Evolutionary conservation across 2,888 invertebrate species (phyloP), one percentile per base, ranked within the genome.

Genomic region (Sinodicranocentrus sp.): DNA sequence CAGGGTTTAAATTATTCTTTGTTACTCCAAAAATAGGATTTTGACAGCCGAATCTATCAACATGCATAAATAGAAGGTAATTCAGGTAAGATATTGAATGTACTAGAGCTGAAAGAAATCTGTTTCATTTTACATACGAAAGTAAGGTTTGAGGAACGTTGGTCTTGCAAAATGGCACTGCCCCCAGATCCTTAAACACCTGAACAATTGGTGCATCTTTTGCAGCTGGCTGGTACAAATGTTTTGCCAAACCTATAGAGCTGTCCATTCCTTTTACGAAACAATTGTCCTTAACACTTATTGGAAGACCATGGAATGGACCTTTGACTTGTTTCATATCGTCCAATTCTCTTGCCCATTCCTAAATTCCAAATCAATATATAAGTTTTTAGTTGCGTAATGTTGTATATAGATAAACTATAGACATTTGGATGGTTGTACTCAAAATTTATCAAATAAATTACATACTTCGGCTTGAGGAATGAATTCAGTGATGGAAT

Each of bases 91-190:
- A 33, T n/a, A n/a, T n/a, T n/a, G n/a, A n/a, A n/a, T n/a, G 10
- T 33, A 33, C 33, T 6, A 33, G 33, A 33, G 5, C 33, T n/a
- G n/a, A n/a, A n/a, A n/a, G n/a, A n/a, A n/a, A n/a, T n/a, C n/a
- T n/a, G n/a, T n/a, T n/a, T n/a, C n/a, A n/a, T n/a, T n/a, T n/a
- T 33, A 21, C 57, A 21, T 82, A 87, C 86, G 71, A 79, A 28
- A 85, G 68, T 80, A 90, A 84, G 0, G 89, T 89, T 79, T 91
- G 91, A 0, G 91, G 91, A 13, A 91, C 89, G 86, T 91, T 91
- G 8, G 91, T 92, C 82, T 91, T 90, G 5, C 91, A 91, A 89
- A 92, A 92, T 0, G 92, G 92, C 39, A 92, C 89, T 19, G 91
- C 92, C 67, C 92, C 92, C 6, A 90, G 86, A n/a, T 85, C 86